phyloP scores from a whole-genome alignment of 2,888 invertebrate species.

The Dryomyza anilis region DNA sequence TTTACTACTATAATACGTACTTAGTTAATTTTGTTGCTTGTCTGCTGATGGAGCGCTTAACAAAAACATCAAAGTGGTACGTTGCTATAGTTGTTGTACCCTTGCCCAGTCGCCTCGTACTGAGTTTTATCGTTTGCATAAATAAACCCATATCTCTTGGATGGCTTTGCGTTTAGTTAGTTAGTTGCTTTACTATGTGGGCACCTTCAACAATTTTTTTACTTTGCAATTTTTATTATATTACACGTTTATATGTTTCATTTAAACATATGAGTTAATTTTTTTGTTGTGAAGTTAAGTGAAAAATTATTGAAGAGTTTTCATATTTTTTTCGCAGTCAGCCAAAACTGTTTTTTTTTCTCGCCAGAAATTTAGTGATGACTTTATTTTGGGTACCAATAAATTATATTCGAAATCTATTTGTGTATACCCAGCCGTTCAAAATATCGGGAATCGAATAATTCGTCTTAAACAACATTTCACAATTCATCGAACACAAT shows the following conservation, averaged over 20 bases:
- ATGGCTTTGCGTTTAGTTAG: conserved; percentile 2
- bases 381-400: too few species aligned
- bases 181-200: neutral
- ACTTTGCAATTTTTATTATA: neutral
- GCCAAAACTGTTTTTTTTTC: too few species aligned
- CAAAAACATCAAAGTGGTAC: conserved; percentile 43
- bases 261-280: conserved; percentile 20
- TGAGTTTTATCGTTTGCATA: conserved; percentile 41
- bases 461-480: too few species aligned
- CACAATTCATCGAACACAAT: too few species aligned
- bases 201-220: neutral
- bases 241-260: conserved; percentile 4
- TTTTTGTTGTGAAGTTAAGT: neutral
- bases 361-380: too few species aligned
- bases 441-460: too few species aligned
- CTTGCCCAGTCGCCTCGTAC: conserved; percentile 40
- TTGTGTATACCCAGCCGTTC: too few species aligned
- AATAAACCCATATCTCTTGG: conserved; percentile 43
- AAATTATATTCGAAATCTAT: too few species aligned
- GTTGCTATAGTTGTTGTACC: conserved; percentile 31
- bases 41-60: conserved; percentile 44
- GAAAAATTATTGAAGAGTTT: neutral
- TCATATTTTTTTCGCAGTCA: conserved; percentile 9
- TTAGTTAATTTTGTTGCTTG: conserved; percentile 44
- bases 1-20: conserved; percentile 38